Conservation (phyloP, 2,797 vertebrate species). For the Enteromius treurensis region DNA sequence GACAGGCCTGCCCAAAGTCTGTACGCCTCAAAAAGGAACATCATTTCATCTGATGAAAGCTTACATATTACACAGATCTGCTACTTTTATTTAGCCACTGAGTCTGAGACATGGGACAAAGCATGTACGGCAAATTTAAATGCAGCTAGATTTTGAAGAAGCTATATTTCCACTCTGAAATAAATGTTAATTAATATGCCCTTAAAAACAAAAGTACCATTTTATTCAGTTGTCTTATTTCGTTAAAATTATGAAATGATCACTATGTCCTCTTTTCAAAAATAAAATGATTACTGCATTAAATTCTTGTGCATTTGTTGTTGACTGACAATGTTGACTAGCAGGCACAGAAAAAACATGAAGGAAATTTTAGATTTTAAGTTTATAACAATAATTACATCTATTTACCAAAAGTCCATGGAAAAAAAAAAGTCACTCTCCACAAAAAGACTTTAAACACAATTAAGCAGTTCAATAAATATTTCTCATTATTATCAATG, state of each 20-base stretch:
- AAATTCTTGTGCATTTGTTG: background rate
- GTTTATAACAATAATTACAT: background rate
- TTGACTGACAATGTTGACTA: too few relatives aligned
- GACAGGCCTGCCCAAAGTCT: constrained; percentile 40
- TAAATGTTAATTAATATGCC: background rate
- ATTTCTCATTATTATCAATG: too few relatives aligned
- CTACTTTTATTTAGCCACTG: background rate
- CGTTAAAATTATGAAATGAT: background rate
- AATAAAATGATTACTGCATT: background rate
- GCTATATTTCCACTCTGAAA: background rate
- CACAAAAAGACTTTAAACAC: background rate
- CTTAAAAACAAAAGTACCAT: background rate
- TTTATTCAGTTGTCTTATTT: background rate
- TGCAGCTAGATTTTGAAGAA: background rate
- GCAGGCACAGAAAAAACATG: background rate
- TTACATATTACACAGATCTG: constrained; percentile 15
- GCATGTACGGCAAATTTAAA: background rate
- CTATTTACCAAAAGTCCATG: background rate
- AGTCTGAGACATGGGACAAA: background rate
- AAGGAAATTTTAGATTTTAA: background rate
- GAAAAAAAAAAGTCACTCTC: background rate
- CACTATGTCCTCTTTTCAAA: background rate
- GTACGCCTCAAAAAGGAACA: background rate
- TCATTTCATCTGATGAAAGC: constrained; percentile 8
- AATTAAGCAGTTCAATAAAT: too few relatives aligned